Conservation (phyloP, 2,888 invertebrate genomes). For the Ectemnius continuus region DNA sequence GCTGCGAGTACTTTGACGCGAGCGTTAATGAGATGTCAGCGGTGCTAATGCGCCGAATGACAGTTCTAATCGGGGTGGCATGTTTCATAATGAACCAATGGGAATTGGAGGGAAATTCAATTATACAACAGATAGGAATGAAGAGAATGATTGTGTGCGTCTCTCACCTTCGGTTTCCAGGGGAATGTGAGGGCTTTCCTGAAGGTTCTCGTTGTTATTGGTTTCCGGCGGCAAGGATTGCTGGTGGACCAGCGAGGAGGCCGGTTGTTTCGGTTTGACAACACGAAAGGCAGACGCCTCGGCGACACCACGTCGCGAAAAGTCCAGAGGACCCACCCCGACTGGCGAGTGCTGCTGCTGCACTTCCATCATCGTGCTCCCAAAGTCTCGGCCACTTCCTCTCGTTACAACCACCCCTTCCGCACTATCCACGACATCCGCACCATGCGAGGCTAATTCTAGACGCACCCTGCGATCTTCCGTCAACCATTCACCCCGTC, state of each 20-base stretch:
- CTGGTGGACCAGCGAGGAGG: slow-evolving; percentile 64
- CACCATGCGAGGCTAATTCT: slow-evolving; percentile 21
- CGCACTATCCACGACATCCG: slow-evolving; percentile 56
- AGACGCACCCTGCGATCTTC: slow-evolving; percentile 24
- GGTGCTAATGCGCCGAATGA: not conserved
- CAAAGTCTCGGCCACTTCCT: slow-evolving; percentile 35
- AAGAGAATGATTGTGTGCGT: not conserved
- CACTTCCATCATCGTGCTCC: slow-evolving; percentile 71
- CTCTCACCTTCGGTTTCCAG: slow-evolving; percentile 66
- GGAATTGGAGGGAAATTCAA: not conserved
- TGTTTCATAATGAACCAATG: not conserved
- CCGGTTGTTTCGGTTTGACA: slow-evolving; percentile 74
- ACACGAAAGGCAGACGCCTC: slow-evolving; percentile 76
- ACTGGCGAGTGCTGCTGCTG: slow-evolving; percentile 77
- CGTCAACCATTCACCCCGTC: slow-evolving; percentile 31
- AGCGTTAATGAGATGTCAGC: not conserved
- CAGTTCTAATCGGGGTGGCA: not conserved
- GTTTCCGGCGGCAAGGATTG: slow-evolving; percentile 65
- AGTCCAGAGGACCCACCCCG: slow-evolving; percentile 76
- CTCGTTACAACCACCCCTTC: slow-evolving; percentile 39
- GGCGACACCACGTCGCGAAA: slow-evolving; percentile 75
- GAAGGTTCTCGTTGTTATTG: slow-evolving; percentile 69
- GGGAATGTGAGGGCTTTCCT: slow-evolving; percentile 67
- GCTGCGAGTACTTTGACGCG: not conserved
- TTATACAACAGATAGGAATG: not conserved